Conservation (phyloP, 2,113 vertebrate genomes). For the Nanorana parkeri region DNA sequence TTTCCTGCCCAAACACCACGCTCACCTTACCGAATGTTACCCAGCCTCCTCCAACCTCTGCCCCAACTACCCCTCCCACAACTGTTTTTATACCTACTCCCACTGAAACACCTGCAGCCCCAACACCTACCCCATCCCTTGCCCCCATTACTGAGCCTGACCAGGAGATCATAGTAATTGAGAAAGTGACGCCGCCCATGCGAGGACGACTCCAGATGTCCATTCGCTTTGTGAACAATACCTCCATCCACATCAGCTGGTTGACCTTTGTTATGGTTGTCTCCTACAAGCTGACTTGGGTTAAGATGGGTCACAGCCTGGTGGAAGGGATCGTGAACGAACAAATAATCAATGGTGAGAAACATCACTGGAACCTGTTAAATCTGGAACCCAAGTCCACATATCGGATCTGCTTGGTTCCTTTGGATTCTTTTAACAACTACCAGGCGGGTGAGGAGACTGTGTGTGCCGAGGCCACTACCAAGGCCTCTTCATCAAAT, state of each 20-base stretch:
- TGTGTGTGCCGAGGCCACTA: slow-evolving; percentile 88
- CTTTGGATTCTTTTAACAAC: slow-evolving; percentile 88
- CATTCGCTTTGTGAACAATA: slow-evolving; percentile 89
- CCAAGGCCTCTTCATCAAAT: slow-evolving; percentile 78
- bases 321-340: slow-evolving; percentile 90
- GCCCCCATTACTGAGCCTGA: slow-evolving; percentile 73
- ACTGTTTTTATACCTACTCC: slow-evolving; percentile 59
- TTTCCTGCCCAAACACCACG: slow-evolving; percentile 84
- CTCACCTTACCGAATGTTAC: slow-evolving; percentile 72
- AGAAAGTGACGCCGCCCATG: slow-evolving; percentile 77
- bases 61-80: slow-evolving; percentile 65
- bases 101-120: slow-evolving; percentile 62
- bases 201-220: slow-evolving; percentile 87
- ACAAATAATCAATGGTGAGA: slow-evolving; percentile 86
- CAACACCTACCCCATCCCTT: slow-evolving; percentile 68
- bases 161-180: slow-evolving; percentile 65
- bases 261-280: slow-evolving; percentile 87
- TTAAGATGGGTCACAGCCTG: slow-evolving; percentile 92
- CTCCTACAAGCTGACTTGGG: slow-evolving; percentile 95
- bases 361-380: slow-evolving; percentile 80
- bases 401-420: slow-evolving; percentile 93
- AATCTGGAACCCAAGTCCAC: slow-evolving; percentile 88
- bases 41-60: slow-evolving; percentile 67
- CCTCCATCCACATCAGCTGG: slow-evolving; percentile 91
- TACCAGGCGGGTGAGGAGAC: slow-evolving; percentile 90